phyloP scores from a whole-genome alignment of 2,888 invertebrate species.

The Catocala fraxini region DNA sequence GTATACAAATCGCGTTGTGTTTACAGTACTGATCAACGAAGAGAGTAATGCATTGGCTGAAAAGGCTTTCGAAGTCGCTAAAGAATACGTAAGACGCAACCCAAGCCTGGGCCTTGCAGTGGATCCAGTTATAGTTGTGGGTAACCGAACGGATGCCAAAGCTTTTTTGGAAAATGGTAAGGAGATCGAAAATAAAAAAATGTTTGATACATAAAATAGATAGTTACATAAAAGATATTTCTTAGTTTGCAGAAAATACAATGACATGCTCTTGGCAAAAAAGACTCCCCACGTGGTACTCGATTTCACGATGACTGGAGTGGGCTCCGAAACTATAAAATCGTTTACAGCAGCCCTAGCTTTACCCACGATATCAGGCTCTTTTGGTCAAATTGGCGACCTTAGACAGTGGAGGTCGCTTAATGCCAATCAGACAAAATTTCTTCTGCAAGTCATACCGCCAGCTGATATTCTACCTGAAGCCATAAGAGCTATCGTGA shows the following conservation, averaged over 20 bases:
- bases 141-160: constrained; percentile 91
- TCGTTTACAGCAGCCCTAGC: constrained; percentile 93
- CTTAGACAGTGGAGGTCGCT: constrained; percentile 94
- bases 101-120: constrained; percentile 89
- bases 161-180: constrained; percentile 91
- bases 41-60: constrained; percentile 91
- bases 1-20: constrained; percentile 19
- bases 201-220: background rate
- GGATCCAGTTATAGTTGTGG: constrained; percentile 89
- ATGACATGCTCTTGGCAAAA: constrained; percentile 88
- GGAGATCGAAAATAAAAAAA: constrained; percentile 38
- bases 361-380: constrained; percentile 94
- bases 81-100: constrained; percentile 91
- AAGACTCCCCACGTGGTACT: constrained; percentile 93
- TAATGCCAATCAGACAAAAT: constrained; percentile 90
- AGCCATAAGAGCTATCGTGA: constrained; percentile 93
- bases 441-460: constrained; percentile 94
- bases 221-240: constrained; percentile 6
- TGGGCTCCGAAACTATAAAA: constrained; percentile 94
- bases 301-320: constrained; percentile 94
- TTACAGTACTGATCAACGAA: constrained; percentile 92
- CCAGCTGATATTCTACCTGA: constrained; percentile 95
- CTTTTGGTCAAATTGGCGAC: constrained; percentile 95
- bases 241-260: constrained; percentile 92
- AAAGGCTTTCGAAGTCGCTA: constrained; percentile 90